These are phyloP conservation scores for Candoia aspera DNA, from an alignment of 2,113 vertebrate genomes.

Conservation along the genomic window DNA sequence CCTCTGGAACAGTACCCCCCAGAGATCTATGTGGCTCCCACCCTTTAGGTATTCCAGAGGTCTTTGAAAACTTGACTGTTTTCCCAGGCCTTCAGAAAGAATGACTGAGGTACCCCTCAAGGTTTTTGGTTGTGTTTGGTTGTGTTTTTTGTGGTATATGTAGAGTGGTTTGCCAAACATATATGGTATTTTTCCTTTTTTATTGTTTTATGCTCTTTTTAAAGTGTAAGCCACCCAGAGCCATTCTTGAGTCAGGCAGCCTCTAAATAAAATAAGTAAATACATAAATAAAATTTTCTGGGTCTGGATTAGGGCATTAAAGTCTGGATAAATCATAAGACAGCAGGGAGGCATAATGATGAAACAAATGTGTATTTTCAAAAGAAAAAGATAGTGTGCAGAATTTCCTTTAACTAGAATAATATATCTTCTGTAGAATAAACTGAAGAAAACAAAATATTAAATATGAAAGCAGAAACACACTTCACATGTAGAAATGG, in stretches of 20 bases:
- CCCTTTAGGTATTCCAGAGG: not conserved
- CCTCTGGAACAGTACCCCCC: not conserved
- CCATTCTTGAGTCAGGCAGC: not conserved
- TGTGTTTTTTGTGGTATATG: no score
- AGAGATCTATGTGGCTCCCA: not conserved
- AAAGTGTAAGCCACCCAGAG: not conserved
- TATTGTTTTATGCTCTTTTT: not conserved
- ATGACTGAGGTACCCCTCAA: not conserved
- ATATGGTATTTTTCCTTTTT: not conserved
- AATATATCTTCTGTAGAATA: slow-evolving; percentile 15
- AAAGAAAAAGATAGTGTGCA: not conserved
- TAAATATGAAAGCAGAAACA: slow-evolving; percentile 13
- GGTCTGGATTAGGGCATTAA: not conserved
- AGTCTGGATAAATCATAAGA: not conserved
- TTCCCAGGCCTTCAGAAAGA: not conserved
- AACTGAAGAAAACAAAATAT: slow-evolving; percentile 2
- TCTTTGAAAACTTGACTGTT: not conserved
- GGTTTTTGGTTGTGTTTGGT: not conserved
- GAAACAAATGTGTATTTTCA: slow-evolving; percentile 26
- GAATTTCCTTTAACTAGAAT: slow-evolving; percentile 1
- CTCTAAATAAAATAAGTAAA: not conserved
- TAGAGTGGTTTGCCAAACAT: not conserved
- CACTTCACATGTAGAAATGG: not conserved
- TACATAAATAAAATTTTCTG: not conserved
- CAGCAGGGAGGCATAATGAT: not conserved